Evolutionary conservation across 2,888 invertebrate species (phyloP).

Genomic region (Lutraria lutraria): DNA sequence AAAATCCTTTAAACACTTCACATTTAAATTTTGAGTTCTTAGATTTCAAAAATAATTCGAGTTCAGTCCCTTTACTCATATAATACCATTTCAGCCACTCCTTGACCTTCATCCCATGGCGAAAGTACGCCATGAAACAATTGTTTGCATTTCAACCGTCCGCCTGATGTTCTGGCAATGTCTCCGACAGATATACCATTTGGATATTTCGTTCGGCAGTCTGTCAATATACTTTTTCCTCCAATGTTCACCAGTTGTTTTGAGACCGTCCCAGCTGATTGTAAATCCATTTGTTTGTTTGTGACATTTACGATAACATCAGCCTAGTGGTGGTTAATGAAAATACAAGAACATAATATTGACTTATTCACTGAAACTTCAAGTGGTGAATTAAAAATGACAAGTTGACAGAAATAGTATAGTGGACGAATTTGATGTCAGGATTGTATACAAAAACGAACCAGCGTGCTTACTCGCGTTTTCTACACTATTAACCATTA

Average conservation of each 20-base stretch:
- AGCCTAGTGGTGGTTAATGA: conserved; percentile 28
- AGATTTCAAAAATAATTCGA: not conserved
- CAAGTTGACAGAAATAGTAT: no score
- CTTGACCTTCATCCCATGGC: conserved; percentile 50
- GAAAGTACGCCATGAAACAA: conserved; percentile 62
- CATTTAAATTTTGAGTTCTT: no score
- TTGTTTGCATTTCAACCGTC: conserved; percentile 52
- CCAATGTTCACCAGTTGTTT: conserved; percentile 58
- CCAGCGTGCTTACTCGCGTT: no score
- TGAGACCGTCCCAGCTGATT: conserved; percentile 37
- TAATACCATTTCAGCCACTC: conserved; percentile 48
- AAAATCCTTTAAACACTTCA: no score
- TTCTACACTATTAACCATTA: no score
- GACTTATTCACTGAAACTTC: no score
- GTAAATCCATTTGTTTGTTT: conserved; percentile 45
- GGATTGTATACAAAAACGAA: no score
- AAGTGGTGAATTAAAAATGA: no score
- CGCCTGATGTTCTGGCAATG: conserved; percentile 33
- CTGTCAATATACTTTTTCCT: conserved; percentile 42
- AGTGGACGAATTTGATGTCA: no score
- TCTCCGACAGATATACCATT: conserved; percentile 51
- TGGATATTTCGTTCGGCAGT: conserved; percentile 47
- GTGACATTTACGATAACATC: conserved; percentile 66
- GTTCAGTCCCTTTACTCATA: not conserved
- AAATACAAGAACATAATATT: no score